These are phyloP conservation scores for Odobenus rosmarus DNA, from an alignment of 2,113 vertebrate species.

Conservation along the genomic window DNA sequence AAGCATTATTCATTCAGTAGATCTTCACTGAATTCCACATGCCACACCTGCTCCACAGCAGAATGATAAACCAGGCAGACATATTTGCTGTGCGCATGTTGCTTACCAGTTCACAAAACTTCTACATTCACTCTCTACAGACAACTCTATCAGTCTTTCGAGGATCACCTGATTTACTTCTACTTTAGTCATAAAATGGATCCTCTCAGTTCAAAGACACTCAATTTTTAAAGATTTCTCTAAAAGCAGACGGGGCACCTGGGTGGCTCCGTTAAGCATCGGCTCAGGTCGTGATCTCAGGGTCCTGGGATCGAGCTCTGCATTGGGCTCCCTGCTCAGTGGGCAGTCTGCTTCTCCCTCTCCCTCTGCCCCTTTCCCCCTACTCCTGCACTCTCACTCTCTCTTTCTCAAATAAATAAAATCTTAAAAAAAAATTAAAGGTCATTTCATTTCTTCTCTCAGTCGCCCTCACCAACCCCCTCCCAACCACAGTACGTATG, in stretches of 20 bases:
- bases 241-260: not conserved
- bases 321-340: not conserved
- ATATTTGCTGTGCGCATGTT: not conserved
- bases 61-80: not conserved
- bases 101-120: not conserved
- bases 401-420: not conserved
- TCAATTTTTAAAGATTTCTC: conserved; percentile 20
- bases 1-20: not conserved
- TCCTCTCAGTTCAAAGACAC: not conserved
- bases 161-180: not conserved
- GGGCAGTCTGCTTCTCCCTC: not conserved
- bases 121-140: not conserved
- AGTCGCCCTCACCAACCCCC: not conserved
- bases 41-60: not conserved
- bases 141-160: not conserved
- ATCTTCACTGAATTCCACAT: not conserved
- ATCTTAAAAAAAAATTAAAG: conserved; percentile 13
- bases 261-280: not conserved
- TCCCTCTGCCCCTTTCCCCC: too few relatives aligned
- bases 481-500: not conserved
- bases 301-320: not conserved
- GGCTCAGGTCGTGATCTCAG: not conserved
- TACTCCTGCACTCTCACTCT: not conserved
- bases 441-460: conserved; percentile 35
- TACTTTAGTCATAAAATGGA: not conserved